Evolutionary conservation across 2,113 vertebrate genomes (phyloP), one percentile per base, ranked within the genome.

Genomic region (Oxyruncus cristatus): DNA sequence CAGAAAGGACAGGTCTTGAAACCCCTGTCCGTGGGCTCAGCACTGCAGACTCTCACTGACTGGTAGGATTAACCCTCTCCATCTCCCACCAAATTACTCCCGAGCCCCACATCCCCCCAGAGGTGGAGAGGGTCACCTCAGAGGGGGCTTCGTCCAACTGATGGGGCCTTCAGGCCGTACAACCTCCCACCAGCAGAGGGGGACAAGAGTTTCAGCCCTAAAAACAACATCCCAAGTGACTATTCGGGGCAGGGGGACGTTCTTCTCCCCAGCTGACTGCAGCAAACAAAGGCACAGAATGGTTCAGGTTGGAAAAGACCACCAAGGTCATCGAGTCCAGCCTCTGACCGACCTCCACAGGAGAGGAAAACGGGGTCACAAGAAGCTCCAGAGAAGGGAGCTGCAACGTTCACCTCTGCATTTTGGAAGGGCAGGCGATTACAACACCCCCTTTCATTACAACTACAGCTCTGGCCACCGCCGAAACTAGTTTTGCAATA

Each of bases 151-250:
- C 39, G 28, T 14, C 14, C 32, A 3, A 14, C 66, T 37, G 56
- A 24, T 33, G 46, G 13, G 5, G 28, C 27, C 23, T 67, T 30
- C 4, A 39, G 90, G 55, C 37, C 58, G 20, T 86, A 12, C 68
- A 70, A 0, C 74, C 82, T 96, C 91, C 88, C 30, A 33, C 92
- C 96, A 94, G 94, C 92, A 95, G 96, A 97, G 94, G 89, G 95
- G 92, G 85, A 73, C 72, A 59, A 58, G 92, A 86, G 96, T 93
- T 71, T 10, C 76, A 42, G 2, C 65, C 42, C 59, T 2, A 35
- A 27, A 75, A 93, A 42, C 30, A 16, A 39, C 9, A 59, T 22
- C 50, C 80, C 52, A 14, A 73, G 55, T 0, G 0, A 26, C 0
- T 4, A 8, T 16, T 89, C 28, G 10, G 47, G 37, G 17, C 9